These are phyloP conservation scores for Chironex yamaguchii DNA, from an alignment of 30 jellyfish, hydroid and myxozoan genomes.

Conservation along the genomic window DNA sequence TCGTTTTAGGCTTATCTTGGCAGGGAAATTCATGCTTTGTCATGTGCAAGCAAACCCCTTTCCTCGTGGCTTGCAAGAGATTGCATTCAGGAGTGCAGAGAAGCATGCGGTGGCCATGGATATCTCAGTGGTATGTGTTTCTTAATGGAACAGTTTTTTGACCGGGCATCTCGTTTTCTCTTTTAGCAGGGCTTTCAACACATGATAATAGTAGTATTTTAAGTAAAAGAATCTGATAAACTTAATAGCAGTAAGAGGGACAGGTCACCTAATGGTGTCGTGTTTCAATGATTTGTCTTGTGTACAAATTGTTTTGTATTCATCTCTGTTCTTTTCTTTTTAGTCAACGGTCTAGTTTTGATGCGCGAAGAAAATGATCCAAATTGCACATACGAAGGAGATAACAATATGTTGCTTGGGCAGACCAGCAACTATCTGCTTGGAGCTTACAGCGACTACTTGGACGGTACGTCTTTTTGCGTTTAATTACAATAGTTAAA, in stretches of 20 bases:
- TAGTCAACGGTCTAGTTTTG: constrained; percentile 87
- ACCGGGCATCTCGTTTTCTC: too few species aligned
- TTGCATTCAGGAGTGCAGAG: constrained; percentile 97
- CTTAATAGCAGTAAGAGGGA: too few species aligned
- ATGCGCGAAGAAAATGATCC: constrained; percentile 92
- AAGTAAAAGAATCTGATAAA: too few species aligned
- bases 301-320: too few species aligned
- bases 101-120: constrained; percentile 99
- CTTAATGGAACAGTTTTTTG: too few species aligned
- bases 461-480: background rate
- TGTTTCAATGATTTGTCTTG: too few species aligned
- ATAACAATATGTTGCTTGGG: constrained; percentile 87
- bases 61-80: constrained; percentile 96
- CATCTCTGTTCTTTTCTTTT: background rate
- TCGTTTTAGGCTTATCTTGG: constrained; percentile 77
- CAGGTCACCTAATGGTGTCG: too few species aligned
- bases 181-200: background rate
- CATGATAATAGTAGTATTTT: background rate
- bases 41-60: constrained; percentile 93
- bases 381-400: constrained; percentile 97
- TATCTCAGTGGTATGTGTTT: constrained; percentile 83
- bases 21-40: constrained; percentile 90
- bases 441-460: background rate
- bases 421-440: constrained; percentile 91
- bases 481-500: too few species aligned